A percentile compares a stretch with the other conserved stretches of the same genome.
Conservation (phyloP, 2,113 vertebrate species). For the Albula goreensis region DNA sequence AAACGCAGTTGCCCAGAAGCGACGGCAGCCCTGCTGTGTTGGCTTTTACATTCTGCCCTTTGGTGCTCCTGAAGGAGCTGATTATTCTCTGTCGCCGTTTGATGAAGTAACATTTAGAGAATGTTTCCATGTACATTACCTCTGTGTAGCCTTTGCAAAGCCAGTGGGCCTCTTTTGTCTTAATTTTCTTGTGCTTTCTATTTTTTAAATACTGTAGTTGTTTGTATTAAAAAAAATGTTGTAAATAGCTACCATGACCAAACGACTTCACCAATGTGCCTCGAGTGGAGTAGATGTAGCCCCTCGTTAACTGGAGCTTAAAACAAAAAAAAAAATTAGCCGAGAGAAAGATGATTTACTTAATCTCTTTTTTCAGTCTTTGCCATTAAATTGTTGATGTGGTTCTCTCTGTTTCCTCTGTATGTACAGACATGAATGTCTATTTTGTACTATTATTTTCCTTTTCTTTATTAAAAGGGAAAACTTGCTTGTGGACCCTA, state of each 20-base stretch:
- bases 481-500: constrained; percentile 40
- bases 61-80: background rate
- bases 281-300: constrained; percentile 29
- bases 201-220: background rate
- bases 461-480: constrained; percentile 47
- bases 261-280: constrained; percentile 44
- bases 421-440: constrained; percentile 49
- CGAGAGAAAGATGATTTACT: constrained; percentile 19
- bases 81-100: constrained; percentile 20
- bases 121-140: constrained; percentile 7
- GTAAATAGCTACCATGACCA: constrained; percentile 49
- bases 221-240: constrained; percentile 27
- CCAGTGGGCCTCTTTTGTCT: constrained; percentile 26
- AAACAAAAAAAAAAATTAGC: constrained; percentile 31
- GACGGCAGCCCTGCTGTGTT: background rate
- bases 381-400: constrained; percentile 12
- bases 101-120: constrained; percentile 15
- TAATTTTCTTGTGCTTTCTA: constrained; percentile 23
- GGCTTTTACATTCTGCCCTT: background rate
- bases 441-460: constrained; percentile 54
- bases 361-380: constrained; percentile 5
- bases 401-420: constrained; percentile 31
- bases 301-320: constrained; percentile 42
- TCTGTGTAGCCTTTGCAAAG: constrained; percentile 25
- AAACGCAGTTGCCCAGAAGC: constrained; percentile 19